Evolutionary conservation across 2,797 vertebrate species (phyloP).

Genomic region (Hephaestus fuliginosus): DNA sequence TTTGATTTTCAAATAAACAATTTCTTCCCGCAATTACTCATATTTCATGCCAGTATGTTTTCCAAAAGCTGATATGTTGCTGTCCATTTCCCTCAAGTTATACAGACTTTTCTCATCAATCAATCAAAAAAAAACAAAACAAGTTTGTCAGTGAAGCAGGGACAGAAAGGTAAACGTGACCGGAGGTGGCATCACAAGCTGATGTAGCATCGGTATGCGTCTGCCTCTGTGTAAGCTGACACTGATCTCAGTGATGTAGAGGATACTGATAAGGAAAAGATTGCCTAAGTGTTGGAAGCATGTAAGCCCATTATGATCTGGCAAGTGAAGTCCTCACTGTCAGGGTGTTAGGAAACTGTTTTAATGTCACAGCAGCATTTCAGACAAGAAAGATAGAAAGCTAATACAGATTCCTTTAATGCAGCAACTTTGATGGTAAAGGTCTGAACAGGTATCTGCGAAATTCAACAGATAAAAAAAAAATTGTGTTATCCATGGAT

Average conservation of each 20-base stretch:
- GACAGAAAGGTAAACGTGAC: background rate
- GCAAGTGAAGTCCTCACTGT: background rate
- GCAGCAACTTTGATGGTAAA: background rate
- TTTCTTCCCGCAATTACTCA: background rate
- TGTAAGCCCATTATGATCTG: slow-evolving; percentile 15
- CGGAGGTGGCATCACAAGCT: background rate
- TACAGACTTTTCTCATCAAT: too few relatives aligned
- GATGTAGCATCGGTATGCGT: background rate
- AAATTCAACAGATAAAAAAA: background rate
- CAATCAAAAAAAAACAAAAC: background rate
- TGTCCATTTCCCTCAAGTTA: background rate
- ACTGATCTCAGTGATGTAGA: background rate
- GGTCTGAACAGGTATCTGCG: background rate
- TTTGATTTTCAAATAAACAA: background rate
- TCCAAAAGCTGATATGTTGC: background rate
- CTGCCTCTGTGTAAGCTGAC: background rate
- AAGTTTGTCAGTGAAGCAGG: background rate
- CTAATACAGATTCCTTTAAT: background rate
- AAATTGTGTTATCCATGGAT: background rate
- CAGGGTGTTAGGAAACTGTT: slow-evolving; percentile 7
- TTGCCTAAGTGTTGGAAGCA: slow-evolving; percentile 10
- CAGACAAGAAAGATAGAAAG: background rate
- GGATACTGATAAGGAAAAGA: slow-evolving; percentile 29
- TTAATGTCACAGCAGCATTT: background rate
- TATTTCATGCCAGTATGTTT: background rate